Evolutionary conservation across 2,888 invertebrate genomes (phyloP), one percentile per base, ranked within the genome.

Genomic region (Stenoptilia bipunctidactyla): DNA sequence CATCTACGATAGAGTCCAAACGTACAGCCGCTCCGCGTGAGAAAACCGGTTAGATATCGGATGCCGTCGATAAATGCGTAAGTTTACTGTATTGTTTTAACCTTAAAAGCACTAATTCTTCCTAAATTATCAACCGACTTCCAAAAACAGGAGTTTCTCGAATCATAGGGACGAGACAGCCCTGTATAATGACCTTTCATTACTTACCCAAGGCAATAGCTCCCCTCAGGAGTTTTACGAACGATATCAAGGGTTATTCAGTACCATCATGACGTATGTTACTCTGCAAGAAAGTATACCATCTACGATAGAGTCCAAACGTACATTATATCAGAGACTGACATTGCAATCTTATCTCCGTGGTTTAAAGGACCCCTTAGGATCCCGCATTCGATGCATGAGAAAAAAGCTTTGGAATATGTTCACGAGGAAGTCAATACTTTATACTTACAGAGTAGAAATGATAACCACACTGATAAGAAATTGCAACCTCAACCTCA

Each of bases 401-500:
- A 44, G 8, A 45, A 47, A 34, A 38, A 45, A 12, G 45, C 45
- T 1, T 33, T 48, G 10, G 40, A 48, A n/a, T 50, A 34, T 13
- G 46, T 46, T 0, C 48, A 48, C 1, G 46, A 48, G 9, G 46
- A 48, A 33, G 2, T 41, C 0, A 50, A 50, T 20, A 42, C 35
- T 4, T 10, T 45, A 10, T 48, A 49, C 12, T 10, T 46, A 8
- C 48, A 46, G 35, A n/a, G 41, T 1, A 38, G 46, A 3, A 45
- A 44, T 30, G 40, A 45, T 12, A 5, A 8, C 6, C 10, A 15
- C 9, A 8, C 40, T 3, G 34, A 38, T 14, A 44, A 25, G 25
- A 6, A 9, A 25, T 25, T 25, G 25, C 25, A 25, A 25, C 9
- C 25, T 25, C 25, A 25, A 25, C 9, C 25, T 25, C 25, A 25